Evolutionary conservation across 2,888 invertebrate genomes (phyloP).

Genomic region (Pachymerium ferrugineum): DNA sequence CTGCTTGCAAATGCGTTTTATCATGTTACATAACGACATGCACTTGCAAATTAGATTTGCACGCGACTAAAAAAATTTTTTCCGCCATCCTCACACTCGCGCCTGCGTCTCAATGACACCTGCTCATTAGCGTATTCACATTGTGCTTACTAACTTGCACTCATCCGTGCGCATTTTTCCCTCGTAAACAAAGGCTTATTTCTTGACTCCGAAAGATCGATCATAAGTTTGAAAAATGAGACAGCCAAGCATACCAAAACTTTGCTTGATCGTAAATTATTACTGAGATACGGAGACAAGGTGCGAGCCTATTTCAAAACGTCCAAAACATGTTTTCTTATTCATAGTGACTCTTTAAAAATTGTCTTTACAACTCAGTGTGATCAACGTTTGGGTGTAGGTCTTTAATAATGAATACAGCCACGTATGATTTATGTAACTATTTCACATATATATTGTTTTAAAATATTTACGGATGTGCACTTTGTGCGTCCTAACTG

Average conservation of each 20-base stretch:
- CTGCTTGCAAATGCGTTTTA: conserved; percentile 18
- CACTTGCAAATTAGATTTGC: conserved; percentile 19
- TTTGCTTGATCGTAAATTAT: neutral
- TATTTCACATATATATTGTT: no score
- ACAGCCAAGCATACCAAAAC: neutral
- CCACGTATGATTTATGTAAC: no score
- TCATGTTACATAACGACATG: conserved; percentile 19
- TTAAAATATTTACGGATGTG: no score
- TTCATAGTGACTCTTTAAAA: neutral
- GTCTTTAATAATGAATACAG: no score
- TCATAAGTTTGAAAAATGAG: neutral
- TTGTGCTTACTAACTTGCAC: neutral
- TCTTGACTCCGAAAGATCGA: neutral
- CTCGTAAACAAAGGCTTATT: conserved; percentile 15
- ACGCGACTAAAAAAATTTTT: conserved; percentile 4
- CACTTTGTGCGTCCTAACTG: no score
- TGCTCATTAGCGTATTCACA: conserved; percentile 18
- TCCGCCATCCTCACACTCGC: neutral
- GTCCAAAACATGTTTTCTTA: neutral
- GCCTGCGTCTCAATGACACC: conserved; percentile 12
- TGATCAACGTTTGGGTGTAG: no score
- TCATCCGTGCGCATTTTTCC: conserved; percentile 4
- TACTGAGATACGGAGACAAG: neutral
- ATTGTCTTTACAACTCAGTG: no score
- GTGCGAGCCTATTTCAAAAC: neutral